These are phyloP conservation scores for Biston stratarius DNA, from an alignment of 2,888 invertebrate species.

Conservation along the genomic window DNA sequence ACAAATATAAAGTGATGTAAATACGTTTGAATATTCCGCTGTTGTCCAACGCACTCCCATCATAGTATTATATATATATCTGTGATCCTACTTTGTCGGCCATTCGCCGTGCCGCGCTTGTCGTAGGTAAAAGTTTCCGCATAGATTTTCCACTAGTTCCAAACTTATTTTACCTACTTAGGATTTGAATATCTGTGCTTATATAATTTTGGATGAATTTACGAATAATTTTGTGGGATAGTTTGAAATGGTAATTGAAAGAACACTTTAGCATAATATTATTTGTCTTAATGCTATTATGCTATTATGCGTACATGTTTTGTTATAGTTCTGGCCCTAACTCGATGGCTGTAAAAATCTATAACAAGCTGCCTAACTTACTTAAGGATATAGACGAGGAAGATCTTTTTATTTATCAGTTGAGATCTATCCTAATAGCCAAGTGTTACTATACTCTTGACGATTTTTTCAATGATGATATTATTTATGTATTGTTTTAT, in stretches of 20 bases:
- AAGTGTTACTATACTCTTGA: too few species aligned
- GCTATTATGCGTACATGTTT: too few species aligned
- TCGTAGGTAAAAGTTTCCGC: slow-evolving; percentile 49
- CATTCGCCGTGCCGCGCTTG: slow-evolving; percentile 28
- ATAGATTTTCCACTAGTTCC: slow-evolving; percentile 52
- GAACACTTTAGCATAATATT: too few species aligned
- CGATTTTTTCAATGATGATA: too few species aligned
- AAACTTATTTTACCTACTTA: slow-evolving; percentile 27
- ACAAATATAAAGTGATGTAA: not conserved
- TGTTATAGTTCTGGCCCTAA: too few species aligned
- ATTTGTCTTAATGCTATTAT: too few species aligned
- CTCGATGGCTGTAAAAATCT: too few species aligned
- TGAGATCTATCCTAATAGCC: too few species aligned
- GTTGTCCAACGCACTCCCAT: slow-evolving; percentile 1
- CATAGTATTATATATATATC: slow-evolving; percentile 40
- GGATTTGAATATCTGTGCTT: slow-evolving; percentile 36
- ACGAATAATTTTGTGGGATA: not conserved
- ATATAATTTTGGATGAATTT: slow-evolving; percentile 39
- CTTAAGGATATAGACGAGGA: too few species aligned
- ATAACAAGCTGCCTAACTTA: too few species aligned
- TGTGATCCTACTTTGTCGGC: slow-evolving; percentile 35
- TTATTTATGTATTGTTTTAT: too few species aligned
- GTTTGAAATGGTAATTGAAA: not conserved
- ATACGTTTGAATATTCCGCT: not conserved
- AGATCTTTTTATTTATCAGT: too few species aligned